Evolutionary conservation across 92 coral and sea anemone genomes (phyloP), one percentile per base, ranked within the genome.

Genomic region (Phymanthus crucifer): DNA sequence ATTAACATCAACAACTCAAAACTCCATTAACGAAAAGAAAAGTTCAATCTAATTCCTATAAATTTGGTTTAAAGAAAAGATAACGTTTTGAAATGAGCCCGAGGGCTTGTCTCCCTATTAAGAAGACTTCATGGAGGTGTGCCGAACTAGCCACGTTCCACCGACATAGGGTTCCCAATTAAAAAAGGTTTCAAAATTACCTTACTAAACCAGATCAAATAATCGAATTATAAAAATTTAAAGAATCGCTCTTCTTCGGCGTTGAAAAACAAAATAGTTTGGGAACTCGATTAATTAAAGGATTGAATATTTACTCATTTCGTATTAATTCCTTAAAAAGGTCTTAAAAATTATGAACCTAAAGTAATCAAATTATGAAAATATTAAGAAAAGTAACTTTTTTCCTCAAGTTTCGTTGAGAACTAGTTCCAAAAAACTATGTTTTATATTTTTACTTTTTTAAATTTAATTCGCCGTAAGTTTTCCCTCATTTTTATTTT

Each of bases 1-100:
- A 76, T 61, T 76, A 65, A 61, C 38, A 76, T 76, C 80, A 31
- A 56, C 80, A 76, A 54, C 34, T 76, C 40, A 48, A 50, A 76
- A 32, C 40, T 52, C 61, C 61, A 74, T 74, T 74, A 74, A 61
- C 43, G 3, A 50, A 61, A 61, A 61, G 68, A 61, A 74, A 47
- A 14, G 46, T 27, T 50, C 56, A 37, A 37, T 74, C 50, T 26
- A 48, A 45, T 74, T 74, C 36, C 38, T 75, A 61, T 75, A 75
- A 56, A 43, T 18, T 57, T 13, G 58, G 80, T 56, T 75, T 75
- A n/a, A 16, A 24, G 19, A 24, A 52, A 47, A 50, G 80, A 75
- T 75, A 75, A 75, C 70, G 70, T 58, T 75, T 16, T 16, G 43
- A 33, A 14, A 54, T 66, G n/a, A 33, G 43, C 80, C 80, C 34